These are phyloP conservation scores for Copidosoma floridanum DNA, from an alignment of 1,140 invertebrate species.

Conservation along the genomic window DNA sequence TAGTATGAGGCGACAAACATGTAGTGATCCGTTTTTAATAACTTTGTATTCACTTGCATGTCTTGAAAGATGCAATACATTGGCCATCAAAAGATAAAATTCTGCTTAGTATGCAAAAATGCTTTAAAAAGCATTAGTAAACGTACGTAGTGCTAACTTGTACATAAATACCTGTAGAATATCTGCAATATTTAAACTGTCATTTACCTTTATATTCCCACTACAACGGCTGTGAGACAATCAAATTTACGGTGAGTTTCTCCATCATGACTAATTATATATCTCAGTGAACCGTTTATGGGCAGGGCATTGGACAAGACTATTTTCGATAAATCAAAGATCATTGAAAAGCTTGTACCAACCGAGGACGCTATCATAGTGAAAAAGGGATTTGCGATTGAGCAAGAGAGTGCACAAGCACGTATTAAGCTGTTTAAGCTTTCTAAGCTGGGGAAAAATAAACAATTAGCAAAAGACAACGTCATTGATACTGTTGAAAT, in stretches of 20 bases:
- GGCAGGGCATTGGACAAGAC: constrained; percentile 36
- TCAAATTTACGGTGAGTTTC: constrained; percentile 43
- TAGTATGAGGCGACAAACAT: too few species aligned
- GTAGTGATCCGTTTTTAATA: too few species aligned
- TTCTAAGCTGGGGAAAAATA: too few species aligned
- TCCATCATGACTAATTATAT: constrained; percentile 38
- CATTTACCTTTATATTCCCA: constrained; percentile 33
- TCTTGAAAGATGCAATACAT: constrained; percentile 26
- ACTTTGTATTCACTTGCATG: too few species aligned
- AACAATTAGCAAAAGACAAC: too few species aligned
- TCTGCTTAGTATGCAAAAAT: constrained; percentile 23
- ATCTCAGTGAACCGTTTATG: constrained; percentile 37
- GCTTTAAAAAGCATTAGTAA: constrained; percentile 26
- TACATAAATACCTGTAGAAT: constrained; percentile 31
- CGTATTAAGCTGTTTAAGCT: too few species aligned
- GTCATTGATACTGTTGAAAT: too few species aligned
- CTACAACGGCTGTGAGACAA: constrained; percentile 37
- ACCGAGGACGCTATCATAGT: too few species aligned
- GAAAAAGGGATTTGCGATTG: too few species aligned
- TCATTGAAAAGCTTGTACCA: too few species aligned
- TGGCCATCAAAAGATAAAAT: constrained; percentile 27
- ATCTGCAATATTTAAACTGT: constrained; percentile 28
- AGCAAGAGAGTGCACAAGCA: too few species aligned
- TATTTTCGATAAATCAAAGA: too few species aligned
- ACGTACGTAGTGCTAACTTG: constrained; percentile 34